Conservation (phyloP, 2,113 vertebrate species). For the Terrapene triunguis region DNA sequence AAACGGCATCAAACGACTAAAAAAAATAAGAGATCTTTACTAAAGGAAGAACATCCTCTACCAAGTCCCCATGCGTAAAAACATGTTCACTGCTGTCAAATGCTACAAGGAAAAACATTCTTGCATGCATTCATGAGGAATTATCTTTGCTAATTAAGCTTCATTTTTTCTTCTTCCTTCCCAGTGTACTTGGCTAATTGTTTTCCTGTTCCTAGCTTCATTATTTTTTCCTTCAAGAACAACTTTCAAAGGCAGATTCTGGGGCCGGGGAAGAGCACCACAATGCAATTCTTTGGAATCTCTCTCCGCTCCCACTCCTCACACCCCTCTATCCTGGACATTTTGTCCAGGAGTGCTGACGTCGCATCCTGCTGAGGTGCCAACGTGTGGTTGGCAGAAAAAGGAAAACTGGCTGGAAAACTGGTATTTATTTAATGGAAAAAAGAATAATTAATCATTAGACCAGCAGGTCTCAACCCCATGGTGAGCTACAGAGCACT, state of each 20-base stretch:
- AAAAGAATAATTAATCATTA: not conserved
- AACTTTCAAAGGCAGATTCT: slow-evolving; percentile 17
- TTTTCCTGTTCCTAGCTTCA: slow-evolving; percentile 39
- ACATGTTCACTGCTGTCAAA: slow-evolving; percentile 25
- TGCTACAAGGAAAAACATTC: slow-evolving; percentile 49
- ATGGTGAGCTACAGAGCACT: not conserved
- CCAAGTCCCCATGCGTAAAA: slow-evolving; percentile 50
- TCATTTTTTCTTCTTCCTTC: slow-evolving; percentile 15
- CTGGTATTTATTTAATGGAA: not conserved
- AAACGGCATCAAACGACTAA: not conserved
- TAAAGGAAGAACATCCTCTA: slow-evolving; percentile 57
- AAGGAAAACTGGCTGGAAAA: not conserved
- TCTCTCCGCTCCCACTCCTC: not conserved
- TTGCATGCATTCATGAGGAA: slow-evolving; percentile 57
- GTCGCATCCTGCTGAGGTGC: not conserved
- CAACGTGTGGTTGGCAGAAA: not conserved
- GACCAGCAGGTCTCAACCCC: not conserved
- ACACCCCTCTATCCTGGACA: not conserved
- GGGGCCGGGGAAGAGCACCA: not conserved
- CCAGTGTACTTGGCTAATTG: not conserved
- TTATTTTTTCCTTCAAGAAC: slow-evolving; percentile 38
- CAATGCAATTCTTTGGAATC: not conserved
- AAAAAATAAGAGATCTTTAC: not conserved
- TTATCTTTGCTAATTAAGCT: slow-evolving; percentile 23
- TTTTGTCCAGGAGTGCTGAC: not conserved